These are phyloP conservation scores for Polyodon spathula DNA, from an alignment of 2,113 vertebrate species.

Conservation along the genomic window DNA sequence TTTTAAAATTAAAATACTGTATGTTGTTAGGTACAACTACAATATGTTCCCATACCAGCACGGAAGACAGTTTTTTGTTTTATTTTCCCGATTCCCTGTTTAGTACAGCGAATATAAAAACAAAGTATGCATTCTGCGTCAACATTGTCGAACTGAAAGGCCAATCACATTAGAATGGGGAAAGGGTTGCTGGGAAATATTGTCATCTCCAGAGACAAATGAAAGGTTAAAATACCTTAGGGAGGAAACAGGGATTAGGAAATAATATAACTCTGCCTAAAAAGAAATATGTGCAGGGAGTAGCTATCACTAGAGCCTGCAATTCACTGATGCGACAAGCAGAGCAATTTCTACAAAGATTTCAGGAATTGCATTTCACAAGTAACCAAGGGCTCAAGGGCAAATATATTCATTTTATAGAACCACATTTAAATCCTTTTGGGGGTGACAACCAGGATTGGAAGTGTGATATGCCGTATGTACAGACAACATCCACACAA, in stretches of 20 bases:
- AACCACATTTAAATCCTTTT: slow-evolving; percentile 3
- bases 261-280: slow-evolving; percentile 21
- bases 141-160: slow-evolving; percentile 28
- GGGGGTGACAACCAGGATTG: background rate
- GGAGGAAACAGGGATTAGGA: slow-evolving; percentile 21
- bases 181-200: slow-evolving; percentile 38
- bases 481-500: background rate
- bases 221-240: slow-evolving; percentile 34
- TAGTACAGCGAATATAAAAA: slow-evolving; percentile 34
- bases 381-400: background rate
- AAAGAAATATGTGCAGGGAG: slow-evolving; percentile 20
- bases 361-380: slow-evolving; percentile 3
- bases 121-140: slow-evolving; percentile 25
- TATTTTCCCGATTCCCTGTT: slow-evolving; percentile 25
- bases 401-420: slow-evolving; percentile 2
- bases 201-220: slow-evolving; percentile 37
- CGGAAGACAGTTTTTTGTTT: too few relatives aligned
- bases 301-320: slow-evolving; percentile 14
- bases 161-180: slow-evolving; percentile 24
- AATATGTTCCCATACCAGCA: too few relatives aligned
- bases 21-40: too few relatives aligned
- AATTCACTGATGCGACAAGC: slow-evolving; percentile 18
- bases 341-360: slow-evolving; percentile 23
- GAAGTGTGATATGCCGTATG: slow-evolving; percentile 2
- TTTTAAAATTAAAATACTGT: too few relatives aligned